A percentile compares a stretch with the other conserved stretches of the same genome.
Conservation (phyloP, 2,797 vertebrate genomes). For the Acipenser ruthenus region DNA sequence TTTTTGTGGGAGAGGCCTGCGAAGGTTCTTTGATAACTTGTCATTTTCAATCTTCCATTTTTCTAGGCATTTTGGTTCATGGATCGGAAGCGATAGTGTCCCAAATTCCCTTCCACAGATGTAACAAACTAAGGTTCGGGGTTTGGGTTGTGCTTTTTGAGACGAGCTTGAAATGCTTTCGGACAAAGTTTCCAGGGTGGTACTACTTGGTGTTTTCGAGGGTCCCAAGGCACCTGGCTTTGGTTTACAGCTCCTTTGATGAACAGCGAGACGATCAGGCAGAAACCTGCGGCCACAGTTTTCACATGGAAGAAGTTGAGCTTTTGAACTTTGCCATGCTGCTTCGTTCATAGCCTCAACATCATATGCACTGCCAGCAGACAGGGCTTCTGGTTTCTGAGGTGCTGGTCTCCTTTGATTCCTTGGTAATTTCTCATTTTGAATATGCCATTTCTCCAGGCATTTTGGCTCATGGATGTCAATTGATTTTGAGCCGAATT, state of each 20-base stretch:
- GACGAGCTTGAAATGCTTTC: slow-evolving; percentile 12
- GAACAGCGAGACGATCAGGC: slow-evolving; percentile 46
- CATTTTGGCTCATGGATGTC: slow-evolving; percentile 59
- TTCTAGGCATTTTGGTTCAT: slow-evolving; percentile 44
- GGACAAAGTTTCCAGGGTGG: background rate
- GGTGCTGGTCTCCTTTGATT: slow-evolving; percentile 46
- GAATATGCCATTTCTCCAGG: slow-evolving; percentile 52
- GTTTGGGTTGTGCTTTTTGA: slow-evolving; percentile 12
- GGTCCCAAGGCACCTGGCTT: background rate
- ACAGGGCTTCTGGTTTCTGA: slow-evolving; percentile 31
- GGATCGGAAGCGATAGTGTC: slow-evolving; percentile 43
- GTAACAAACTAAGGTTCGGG: slow-evolving; percentile 37
- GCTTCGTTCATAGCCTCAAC: slow-evolving; percentile 30
- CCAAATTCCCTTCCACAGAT: slow-evolving; percentile 46
- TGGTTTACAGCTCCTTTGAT: slow-evolving; percentile 47
- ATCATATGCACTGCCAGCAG: background rate
- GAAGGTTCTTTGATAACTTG: slow-evolving; percentile 30
- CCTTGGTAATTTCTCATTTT: slow-evolving; percentile 53
- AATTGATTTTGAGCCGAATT: slow-evolving; percentile 60
- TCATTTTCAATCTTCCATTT: slow-evolving; percentile 47
- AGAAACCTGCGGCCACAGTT: slow-evolving; percentile 48
- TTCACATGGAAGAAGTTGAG: slow-evolving; percentile 45
- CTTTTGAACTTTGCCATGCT: slow-evolving; percentile 39
- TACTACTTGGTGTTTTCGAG: background rate
- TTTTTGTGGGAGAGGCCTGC: slow-evolving; percentile 28